Conservation (phyloP, 1,140 invertebrate genomes). For the Monomorium pharaonis region DNA sequence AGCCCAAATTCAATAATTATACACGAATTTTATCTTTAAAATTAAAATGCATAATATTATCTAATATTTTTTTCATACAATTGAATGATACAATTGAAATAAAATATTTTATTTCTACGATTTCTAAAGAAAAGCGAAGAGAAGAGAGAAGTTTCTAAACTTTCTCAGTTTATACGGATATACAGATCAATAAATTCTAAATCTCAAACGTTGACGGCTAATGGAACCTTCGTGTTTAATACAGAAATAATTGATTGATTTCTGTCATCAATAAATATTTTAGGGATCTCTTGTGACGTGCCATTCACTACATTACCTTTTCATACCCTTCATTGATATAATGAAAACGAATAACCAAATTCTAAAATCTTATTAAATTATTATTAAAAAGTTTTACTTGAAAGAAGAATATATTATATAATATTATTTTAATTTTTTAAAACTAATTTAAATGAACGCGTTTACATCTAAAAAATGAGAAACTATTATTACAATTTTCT, state of each 20-base stretch:
- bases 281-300: neutral
- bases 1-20: too few species aligned
- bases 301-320: neutral
- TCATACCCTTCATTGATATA: neutral
- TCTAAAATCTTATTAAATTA: neutral
- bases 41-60: neutral
- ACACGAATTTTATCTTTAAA: neutral
- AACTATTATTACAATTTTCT: neutral
- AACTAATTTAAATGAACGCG: neutral
- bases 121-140: neutral
- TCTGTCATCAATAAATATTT: slow-evolving; percentile 13
- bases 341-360: neutral
- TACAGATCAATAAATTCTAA: neutral
- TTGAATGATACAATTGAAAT: neutral
- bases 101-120: neutral
- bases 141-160: neutral
- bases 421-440: neutral
- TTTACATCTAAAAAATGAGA: neutral
- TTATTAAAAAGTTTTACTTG: neutral
- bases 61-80: neutral
- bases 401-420: neutral
- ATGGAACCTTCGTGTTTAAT: neutral
- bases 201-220: neutral
- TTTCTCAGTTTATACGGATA: neutral
- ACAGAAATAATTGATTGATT: slow-evolving; percentile 28